Conservation (phyloP, 2,797 vertebrate species). For the Carcharodon carcharias region DNA sequence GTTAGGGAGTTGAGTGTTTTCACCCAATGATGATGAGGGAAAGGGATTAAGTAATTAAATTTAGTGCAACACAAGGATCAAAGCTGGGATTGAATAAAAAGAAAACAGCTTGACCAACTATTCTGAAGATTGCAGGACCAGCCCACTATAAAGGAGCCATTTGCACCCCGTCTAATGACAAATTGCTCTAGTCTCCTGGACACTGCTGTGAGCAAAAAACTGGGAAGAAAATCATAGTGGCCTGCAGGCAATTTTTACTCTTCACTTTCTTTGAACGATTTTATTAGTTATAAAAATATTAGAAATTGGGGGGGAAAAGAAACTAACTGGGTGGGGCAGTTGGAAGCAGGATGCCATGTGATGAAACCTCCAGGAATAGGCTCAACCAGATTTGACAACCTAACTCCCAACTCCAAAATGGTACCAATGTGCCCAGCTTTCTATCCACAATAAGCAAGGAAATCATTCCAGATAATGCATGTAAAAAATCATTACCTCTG, state of each 20-base stretch:
- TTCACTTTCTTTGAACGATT: background rate
- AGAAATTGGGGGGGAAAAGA: no score
- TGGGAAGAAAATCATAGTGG: background rate
- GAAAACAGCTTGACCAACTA: no score
- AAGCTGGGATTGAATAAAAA: no score
- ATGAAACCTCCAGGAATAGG: background rate
- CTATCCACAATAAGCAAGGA: background rate
- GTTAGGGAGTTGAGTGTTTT: no score
- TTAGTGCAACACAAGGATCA: no score
- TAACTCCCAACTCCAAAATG: background rate
- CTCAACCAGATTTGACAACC: background rate
- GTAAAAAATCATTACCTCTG: conserved; percentile 68
- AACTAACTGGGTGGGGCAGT: background rate
- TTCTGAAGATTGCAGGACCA: no score
- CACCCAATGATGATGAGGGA: no score
- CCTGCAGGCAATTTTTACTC: background rate
- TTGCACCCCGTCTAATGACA: no score
- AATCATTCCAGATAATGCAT: background rate
- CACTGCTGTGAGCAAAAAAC: no score
- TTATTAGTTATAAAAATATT: background rate
- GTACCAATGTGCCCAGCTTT: background rate
- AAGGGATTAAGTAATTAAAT: no score
- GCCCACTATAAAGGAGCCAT: no score
- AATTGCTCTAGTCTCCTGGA: background rate
- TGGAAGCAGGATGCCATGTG: background rate